These are phyloP conservation scores for Poeciliopsis turrubarensis DNA, from an alignment of 2,113 vertebrate species.

Conservation along the genomic window DNA sequence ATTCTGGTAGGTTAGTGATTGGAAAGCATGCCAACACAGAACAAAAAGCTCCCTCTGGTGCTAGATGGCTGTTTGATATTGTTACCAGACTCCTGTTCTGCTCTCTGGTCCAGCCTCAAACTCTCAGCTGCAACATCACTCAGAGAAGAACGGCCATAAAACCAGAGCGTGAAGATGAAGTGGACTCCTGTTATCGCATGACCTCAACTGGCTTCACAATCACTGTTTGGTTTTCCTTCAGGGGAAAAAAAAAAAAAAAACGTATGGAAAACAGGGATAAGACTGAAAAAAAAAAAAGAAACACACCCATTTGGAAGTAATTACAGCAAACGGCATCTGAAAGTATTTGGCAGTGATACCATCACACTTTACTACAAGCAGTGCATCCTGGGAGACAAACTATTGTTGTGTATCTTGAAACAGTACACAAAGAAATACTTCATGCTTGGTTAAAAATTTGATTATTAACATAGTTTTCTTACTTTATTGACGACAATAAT, in stretches of 20 bases:
- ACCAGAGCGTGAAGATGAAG: constrained; percentile 48
- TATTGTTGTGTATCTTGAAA: background rate
- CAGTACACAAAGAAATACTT: background rate
- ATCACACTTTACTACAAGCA: constrained; percentile 67
- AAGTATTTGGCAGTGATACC: constrained; percentile 67
- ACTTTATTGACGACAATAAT: no score
- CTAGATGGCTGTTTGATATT: constrained; percentile 63
- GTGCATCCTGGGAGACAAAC: constrained; percentile 58
- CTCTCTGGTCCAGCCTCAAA: constrained; percentile 35
- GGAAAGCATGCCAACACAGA: constrained; percentile 45
- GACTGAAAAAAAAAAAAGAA: constrained; percentile 30
- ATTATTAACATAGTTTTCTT: no score
- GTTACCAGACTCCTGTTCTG: constrained; percentile 63
- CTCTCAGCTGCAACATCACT: constrained; percentile 34
- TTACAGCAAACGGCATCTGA: constrained; percentile 66
- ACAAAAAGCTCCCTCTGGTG: constrained; percentile 48
- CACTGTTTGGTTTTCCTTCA: constrained; percentile 52
- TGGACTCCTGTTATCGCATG: constrained; percentile 64
- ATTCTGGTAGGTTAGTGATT: constrained; percentile 45
- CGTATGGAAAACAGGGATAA: constrained; percentile 44
- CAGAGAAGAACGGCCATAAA: constrained; percentile 37
- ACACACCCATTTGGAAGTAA: constrained; percentile 72
- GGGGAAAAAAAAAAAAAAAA: constrained; percentile 8
- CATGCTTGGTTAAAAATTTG: background rate
- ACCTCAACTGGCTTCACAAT: constrained; percentile 56